These are phyloP conservation scores for Nannoperca obscura DNA, from an alignment of 2,797 vertebrate genomes.

Conservation along the genomic window DNA sequence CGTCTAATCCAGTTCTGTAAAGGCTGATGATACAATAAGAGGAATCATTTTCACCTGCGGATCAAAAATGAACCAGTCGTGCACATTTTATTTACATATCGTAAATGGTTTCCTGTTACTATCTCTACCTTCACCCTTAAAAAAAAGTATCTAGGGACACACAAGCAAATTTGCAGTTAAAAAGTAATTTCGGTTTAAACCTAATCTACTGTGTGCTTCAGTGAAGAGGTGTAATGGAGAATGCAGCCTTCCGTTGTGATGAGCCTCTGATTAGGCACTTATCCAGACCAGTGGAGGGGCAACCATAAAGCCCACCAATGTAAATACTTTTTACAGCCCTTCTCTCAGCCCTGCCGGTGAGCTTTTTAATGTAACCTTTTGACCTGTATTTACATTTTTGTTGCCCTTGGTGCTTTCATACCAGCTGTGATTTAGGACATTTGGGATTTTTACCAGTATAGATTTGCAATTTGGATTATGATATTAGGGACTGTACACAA, in stretches of 20 bases:
- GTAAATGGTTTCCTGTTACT: neutral
- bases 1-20: constrained; percentile 3
- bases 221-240: constrained; percentile 43
- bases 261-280: constrained; percentile 44
- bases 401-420: neutral
- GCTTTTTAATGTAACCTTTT: constrained; percentile 28
- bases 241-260: constrained; percentile 25
- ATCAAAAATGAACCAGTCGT: neutral
- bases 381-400: constrained; percentile 20
- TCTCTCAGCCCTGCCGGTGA: constrained; percentile 8
- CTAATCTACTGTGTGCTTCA: constrained; percentile 25
- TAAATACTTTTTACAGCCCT: constrained; percentile 39
- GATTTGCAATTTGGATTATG: neutral
- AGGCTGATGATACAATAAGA: neutral
- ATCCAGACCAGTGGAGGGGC: constrained; percentile 55
- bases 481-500: neutral
- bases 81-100: neutral
- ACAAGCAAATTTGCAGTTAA: constrained; percentile 25
- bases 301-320: constrained; percentile 37
- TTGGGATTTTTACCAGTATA: constrained; percentile 5
- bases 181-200: constrained; percentile 41
- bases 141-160: constrained; percentile 2
- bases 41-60: neutral
- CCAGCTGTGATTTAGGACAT: neutral
- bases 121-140: neutral